Evolutionary conservation across 2,113 vertebrate species (phyloP), one percentile per base, ranked within the genome.

Genomic region (Serranochromis macrocephalus): DNA sequence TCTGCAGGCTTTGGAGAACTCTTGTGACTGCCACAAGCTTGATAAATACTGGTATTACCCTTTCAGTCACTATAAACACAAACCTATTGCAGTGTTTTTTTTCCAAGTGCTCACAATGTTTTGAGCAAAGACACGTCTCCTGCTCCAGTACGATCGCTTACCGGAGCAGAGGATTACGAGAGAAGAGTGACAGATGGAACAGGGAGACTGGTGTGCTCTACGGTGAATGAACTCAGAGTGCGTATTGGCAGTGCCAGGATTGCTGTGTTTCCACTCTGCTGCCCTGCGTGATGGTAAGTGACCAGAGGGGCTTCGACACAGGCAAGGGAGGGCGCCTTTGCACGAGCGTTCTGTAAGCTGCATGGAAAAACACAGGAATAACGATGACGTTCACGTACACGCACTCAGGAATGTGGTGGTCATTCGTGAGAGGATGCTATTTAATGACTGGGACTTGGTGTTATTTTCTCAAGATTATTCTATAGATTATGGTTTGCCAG

Each of bases 141-240:
- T 78, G 71, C 73, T 12, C 36, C 57, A 89, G 66, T 89, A 58
- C 87, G 83, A 89, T 91, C 36, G 6, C 78, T 93, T 89, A 87
- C 80, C 86, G 84, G 66, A 91, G 87, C 88, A 79, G 81, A 61
- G 90, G 80, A 89, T 91, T 88, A 89, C 47, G 81, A 91, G 83
- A 86, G 73, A 7, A 21, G 66, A 80, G 83, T 88, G 90, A 90
- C 93, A 95, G 94, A 95, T 95, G 95, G 94, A 93, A 83, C 61
- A 40, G 63, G 58, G 85, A 81, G 90, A 75, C 85, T 38, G 85
- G 82, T 80, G 89, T 9, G 33, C 86, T 88, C 47, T 75, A 71
- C 16, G 49, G 83, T 80, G 90, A 75, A 53, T 91, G 87, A 85
- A 91, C 78, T 88, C 47, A 6, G 57, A 53, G 75, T 53, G 78